These are phyloP conservation scores for Apocrypta bakeri DNA, from an alignment of 1,140 invertebrate species.

Conservation along the genomic window DNA sequence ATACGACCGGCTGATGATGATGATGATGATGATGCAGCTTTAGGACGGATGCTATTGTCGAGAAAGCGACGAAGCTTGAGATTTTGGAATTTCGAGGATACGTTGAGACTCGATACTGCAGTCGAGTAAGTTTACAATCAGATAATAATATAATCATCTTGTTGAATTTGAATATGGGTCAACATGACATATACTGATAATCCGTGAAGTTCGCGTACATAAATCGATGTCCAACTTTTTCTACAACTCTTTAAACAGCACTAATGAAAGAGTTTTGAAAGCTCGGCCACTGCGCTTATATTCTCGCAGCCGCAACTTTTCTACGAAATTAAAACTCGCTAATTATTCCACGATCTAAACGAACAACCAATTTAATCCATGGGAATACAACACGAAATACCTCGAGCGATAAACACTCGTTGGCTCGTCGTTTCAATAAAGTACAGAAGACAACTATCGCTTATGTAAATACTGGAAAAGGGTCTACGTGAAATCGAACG, in stretches of 20 bases:
- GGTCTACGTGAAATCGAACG: not conserved
- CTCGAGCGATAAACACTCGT: not conserved
- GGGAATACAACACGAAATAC: not conserved
- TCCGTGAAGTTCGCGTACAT: too few relatives aligned
- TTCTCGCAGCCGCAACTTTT: not conserved
- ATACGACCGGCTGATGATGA: not conserved
- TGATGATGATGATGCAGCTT: not conserved
- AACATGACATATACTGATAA: too few relatives aligned
- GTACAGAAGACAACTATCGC: not conserved
- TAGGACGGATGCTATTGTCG: not conserved
- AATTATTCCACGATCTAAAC: not conserved
- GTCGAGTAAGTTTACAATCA: too few relatives aligned
- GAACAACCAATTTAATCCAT: not conserved
- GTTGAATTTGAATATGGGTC: not conserved
- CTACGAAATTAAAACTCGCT: not conserved
- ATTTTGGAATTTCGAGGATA: not conserved
- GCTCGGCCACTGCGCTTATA: too few relatives aligned
- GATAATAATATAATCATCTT: too few relatives aligned
- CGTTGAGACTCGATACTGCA: too few relatives aligned
- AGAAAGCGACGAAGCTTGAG: not conserved
- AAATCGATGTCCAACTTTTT: not conserved
- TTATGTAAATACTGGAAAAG: too few relatives aligned
- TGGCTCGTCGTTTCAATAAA: not conserved
- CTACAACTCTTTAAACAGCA: too few relatives aligned
- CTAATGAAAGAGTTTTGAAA: not conserved